These are phyloP conservation scores for Cairina moschata DNA, from an alignment of 2,113 vertebrate species.

Conservation along the genomic window DNA sequence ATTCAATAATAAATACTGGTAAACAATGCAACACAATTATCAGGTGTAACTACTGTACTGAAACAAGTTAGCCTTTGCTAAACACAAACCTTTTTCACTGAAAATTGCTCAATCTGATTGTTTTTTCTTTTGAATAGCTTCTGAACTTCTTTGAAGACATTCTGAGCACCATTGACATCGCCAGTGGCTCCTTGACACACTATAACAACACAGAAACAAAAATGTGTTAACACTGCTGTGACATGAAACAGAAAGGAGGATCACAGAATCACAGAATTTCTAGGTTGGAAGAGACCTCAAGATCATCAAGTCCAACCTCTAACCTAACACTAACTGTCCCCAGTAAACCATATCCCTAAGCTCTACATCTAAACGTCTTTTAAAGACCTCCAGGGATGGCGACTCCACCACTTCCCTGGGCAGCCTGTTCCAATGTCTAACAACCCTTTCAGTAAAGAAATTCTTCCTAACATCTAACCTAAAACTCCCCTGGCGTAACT, in stretches of 20 bases:
- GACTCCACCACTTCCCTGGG: too few relatives aligned
- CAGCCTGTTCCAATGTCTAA: too few relatives aligned
- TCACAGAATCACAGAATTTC: too few relatives aligned
- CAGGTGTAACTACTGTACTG: background rate
- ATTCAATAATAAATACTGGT: background rate
- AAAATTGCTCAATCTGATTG: constrained; percentile 99
- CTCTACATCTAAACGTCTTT: too few relatives aligned
- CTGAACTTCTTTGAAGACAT: constrained; percentile 94
- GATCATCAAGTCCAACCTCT: too few relatives aligned
- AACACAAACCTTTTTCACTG: constrained; percentile 90
- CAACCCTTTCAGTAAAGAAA: too few relatives aligned
- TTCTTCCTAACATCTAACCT: too few relatives aligned
- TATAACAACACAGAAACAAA: constrained; percentile 64
- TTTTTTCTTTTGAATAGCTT: constrained; percentile 99
- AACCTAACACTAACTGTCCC: too few relatives aligned
- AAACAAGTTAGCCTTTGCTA: background rate
- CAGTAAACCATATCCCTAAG: too few relatives aligned
- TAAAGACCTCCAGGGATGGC: too few relatives aligned
- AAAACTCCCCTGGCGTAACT: too few relatives aligned
- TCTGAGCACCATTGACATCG: constrained; percentile 86
- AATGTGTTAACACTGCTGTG: background rate
- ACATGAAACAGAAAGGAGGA: background rate
- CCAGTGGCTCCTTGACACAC: constrained; percentile 95
- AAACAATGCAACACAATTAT: background rate
- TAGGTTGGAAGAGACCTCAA: too few relatives aligned